These are phyloP conservation scores for Saturnia pavonia DNA, from an alignment of 2,888 invertebrate genomes.

Conservation along the genomic window DNA sequence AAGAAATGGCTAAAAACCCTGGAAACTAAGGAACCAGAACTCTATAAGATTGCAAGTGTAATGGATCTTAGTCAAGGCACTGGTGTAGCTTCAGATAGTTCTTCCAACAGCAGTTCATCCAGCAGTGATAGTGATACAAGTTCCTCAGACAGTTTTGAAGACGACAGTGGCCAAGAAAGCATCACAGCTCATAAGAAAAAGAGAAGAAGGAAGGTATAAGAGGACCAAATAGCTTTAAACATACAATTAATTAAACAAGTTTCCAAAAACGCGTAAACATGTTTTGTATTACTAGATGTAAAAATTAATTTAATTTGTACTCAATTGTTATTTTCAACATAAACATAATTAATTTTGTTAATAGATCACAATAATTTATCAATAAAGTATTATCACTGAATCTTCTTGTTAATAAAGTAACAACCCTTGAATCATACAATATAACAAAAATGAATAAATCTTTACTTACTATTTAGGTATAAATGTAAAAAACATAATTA, in stretches of 20 bases:
- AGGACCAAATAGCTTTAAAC: slow-evolving; percentile 51
- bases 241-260: slow-evolving; percentile 36
- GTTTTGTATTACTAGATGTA: slow-evolving; percentile 70
- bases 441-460: too few relatives aligned
- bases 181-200: slow-evolving; percentile 92
- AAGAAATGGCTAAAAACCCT: slow-evolving; percentile 92
- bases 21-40: slow-evolving; percentile 87
- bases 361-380: slow-evolving; percentile 42
- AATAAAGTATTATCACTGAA: slow-evolving; percentile 52
- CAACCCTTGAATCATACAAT: too few relatives aligned
- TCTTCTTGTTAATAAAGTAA: too few relatives aligned
- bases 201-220: slow-evolving; percentile 83
- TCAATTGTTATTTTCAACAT: slow-evolving; percentile 51
- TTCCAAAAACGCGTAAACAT: slow-evolving; percentile 50
- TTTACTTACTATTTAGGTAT: too few relatives aligned
- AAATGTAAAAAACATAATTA: too few relatives aligned
- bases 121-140: slow-evolving; percentile 84
- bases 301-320: slow-evolving; percentile 49
- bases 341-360: slow-evolving; percentile 52
- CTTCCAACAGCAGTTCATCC: slow-evolving; percentile 93
- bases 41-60: slow-evolving; percentile 89
- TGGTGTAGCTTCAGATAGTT: slow-evolving; percentile 97
- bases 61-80: slow-evolving; percentile 93
- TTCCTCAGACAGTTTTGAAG: slow-evolving; percentile 80
- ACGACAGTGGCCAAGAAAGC: slow-evolving; percentile 94